These are phyloP conservation scores for Alethe diademata DNA, from an alignment of 2,113 vertebrate genomes.

Conservation along the genomic window DNA sequence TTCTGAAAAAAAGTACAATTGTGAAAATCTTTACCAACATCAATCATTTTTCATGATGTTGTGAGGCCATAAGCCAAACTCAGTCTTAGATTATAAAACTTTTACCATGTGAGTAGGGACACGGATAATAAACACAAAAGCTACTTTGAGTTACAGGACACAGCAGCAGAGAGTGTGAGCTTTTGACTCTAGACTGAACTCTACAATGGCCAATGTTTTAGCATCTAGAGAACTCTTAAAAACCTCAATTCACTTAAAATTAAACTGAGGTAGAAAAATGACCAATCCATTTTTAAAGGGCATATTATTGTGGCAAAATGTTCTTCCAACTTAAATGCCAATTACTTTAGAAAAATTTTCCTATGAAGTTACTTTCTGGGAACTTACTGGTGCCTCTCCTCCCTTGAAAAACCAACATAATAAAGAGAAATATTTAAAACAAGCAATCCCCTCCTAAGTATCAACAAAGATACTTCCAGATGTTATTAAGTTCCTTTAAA, in stretches of 20 bases:
- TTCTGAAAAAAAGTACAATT: background rate
- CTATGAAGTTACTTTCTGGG: background rate
- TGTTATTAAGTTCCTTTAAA: constrained; percentile 6
- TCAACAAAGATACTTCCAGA: background rate
- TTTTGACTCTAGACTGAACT: background rate
- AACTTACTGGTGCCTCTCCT: background rate
- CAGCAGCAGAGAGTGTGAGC: background rate
- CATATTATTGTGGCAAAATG: background rate
- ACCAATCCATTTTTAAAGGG: background rate
- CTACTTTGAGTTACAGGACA: background rate
- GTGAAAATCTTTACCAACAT: background rate
- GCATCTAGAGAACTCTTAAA: background rate
- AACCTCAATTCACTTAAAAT: background rate
- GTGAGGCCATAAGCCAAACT: background rate
- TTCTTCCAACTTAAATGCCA: background rate
- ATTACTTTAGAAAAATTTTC: background rate
- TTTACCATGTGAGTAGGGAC: background rate
- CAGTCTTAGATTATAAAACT: background rate
- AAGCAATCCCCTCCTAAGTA: background rate
- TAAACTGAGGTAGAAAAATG: background rate
- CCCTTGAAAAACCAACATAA: background rate
- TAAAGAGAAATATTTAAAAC: background rate
- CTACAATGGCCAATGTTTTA: background rate
- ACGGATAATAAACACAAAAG: background rate
- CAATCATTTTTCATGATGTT: background rate